Base-by-base conservation (phyloP, 2,888 invertebrate species). In the Neocrepidodera transversa region DNA sequence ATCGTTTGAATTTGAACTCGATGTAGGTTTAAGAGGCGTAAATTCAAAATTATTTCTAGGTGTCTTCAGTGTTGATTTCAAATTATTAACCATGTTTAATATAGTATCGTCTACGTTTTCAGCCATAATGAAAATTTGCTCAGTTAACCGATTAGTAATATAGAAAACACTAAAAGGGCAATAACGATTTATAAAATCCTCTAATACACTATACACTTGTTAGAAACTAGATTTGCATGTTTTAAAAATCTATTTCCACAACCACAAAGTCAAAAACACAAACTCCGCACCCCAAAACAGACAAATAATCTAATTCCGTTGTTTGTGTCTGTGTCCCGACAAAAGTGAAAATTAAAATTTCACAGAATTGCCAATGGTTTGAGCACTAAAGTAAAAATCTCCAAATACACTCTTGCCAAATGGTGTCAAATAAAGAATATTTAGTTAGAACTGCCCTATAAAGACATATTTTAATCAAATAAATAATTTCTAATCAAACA, bases 61-160 rank as follows among this genome's bases (percentile, higher is more conserved):
- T 11, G 51, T 55, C 20, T 60, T 51, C 8, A 68, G 66, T 20
- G 65, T 69, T 10, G 75, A 68, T 60, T 74, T 74, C 50, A 77
- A 65, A 61, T 74, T 73, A 14, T 72, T 73, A 35, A 76, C 74
- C 76, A 78, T 76, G 61, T 75, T 74, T 11, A 71, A 62, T 20
- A 78, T 71, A 8, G 76, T 76, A 64, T 77, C 74, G 52, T 78
- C 71, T 13, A 74, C 62, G 52, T 64, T 66, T 50, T 65, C 68
- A 36, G 58, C 64, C 71, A 71, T 73, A 43, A 38, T 65, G 23
- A 36, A 17, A 42, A 11, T 18, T 11, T 42, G n/a, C 10, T 10
- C 16, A 16, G 4, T 45, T 45, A 42, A 45, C 26, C 43, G 23
- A 45, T 7, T 20, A 40, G 11, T 13, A 28, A 28, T 10, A 28